These are phyloP conservation scores for Megaptera novaeangliae DNA, from an alignment of 2,113 vertebrate genomes.

Conservation along the genomic window DNA sequence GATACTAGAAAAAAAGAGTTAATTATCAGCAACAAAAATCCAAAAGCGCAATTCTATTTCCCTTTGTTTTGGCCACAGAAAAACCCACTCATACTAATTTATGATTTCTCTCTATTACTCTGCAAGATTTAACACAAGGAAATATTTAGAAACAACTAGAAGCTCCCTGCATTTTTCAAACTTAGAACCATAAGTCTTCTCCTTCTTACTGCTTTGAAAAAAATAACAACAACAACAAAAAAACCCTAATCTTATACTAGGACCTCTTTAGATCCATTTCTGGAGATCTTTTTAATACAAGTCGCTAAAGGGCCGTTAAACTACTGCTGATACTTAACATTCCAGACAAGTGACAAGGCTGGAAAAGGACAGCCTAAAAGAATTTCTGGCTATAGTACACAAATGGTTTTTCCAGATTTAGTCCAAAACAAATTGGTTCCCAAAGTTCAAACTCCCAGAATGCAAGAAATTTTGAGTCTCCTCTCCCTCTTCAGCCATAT, in stretches of 20 bases:
- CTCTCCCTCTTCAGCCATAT: not conserved
- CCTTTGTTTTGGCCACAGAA: not conserved
- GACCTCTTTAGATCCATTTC: not conserved
- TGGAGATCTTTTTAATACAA: not conserved
- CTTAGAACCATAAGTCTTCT: not conserved
- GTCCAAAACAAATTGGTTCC: slow-evolving; percentile 40
- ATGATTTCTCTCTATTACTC: not conserved
- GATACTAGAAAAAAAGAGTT: not conserved
- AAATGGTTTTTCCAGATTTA: slow-evolving; percentile 57
- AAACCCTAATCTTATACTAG: not conserved
- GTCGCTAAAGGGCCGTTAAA: not conserved
- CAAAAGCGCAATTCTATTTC: not conserved
- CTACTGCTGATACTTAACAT: slow-evolving; percentile 48
- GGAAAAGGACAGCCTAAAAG: slow-evolving; percentile 24
- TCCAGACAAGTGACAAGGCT: slow-evolving; percentile 60
- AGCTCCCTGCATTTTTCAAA: not conserved
- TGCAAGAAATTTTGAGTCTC: not conserved
- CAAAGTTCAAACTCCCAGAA: slow-evolving; percentile 40
- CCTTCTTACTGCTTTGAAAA: not conserved
- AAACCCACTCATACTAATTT: not conserved
- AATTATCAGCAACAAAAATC: not conserved
- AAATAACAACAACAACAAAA: not conserved
- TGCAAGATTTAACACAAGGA: not conserved
- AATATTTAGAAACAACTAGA: not conserved
- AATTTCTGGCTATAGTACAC: slow-evolving; percentile 45